These are phyloP conservation scores for Petrocephalus microphthalmus DNA, from an alignment of 2,113 vertebrate genomes.

Conservation along the genomic window DNA sequence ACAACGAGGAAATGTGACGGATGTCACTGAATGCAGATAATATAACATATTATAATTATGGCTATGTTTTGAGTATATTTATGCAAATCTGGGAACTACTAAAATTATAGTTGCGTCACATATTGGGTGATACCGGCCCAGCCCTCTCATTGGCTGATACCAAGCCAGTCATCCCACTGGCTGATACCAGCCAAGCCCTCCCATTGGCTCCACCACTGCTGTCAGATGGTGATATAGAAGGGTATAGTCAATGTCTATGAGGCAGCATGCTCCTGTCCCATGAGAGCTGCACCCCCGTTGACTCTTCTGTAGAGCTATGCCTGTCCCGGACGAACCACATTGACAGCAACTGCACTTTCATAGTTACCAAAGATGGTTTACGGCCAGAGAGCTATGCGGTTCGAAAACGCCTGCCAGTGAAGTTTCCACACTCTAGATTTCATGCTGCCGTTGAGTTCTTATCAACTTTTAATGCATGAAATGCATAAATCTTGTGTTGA, in stretches of 20 bases:
- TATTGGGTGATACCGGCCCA: background rate
- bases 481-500: background rate
- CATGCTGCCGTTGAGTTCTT: background rate
- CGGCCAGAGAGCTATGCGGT: background rate
- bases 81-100: background rate
- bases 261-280: no score
- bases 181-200: background rate
- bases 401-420: background rate
- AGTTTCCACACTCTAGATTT: background rate
- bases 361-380: background rate
- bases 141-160: background rate
- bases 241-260: background rate
- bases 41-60: background rate
- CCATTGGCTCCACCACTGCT: background rate
- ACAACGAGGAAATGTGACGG: background rate
- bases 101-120: background rate
- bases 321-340: background rate
- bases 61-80: background rate
- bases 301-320: background rate
- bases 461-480: background rate
- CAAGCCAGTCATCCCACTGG: no score
- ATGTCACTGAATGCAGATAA: conserved; percentile 24
- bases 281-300: no score
- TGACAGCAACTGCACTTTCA: background rate
- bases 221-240: background rate